phyloP scores from a whole-genome alignment of 2,888 invertebrate genomes.

The Carterocephalus palaemon region DNA sequence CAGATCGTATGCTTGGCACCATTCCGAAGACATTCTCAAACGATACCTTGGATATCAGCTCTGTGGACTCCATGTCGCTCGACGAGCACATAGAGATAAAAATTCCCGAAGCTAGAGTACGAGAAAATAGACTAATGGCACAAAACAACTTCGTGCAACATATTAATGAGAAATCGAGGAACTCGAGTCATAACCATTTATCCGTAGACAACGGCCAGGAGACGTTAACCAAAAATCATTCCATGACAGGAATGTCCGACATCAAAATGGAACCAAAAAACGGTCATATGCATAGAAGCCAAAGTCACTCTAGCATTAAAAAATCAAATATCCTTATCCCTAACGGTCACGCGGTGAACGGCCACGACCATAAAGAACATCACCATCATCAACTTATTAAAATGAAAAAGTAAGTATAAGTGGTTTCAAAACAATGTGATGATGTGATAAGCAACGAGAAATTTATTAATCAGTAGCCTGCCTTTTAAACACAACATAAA shows the following conservation, averaged over 20 bases:
- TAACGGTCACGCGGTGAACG: slow-evolving; percentile 57
- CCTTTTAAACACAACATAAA: too few species aligned
- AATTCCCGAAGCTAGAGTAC: slow-evolving; percentile 72
- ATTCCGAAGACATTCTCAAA: slow-evolving; percentile 78
- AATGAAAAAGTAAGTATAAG: slow-evolving; percentile 60
- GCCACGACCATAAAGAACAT: slow-evolving; percentile 54
- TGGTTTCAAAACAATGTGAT: too few species aligned
- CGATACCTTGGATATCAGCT: slow-evolving; percentile 80
- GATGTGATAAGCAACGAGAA: too few species aligned
- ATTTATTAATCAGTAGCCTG: too few species aligned
- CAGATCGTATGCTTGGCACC: slow-evolving; percentile 73
- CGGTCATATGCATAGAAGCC: slow-evolving; percentile 62
- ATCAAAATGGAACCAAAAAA: slow-evolving; percentile 33
- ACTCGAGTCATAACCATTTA: slow-evolving; percentile 58
- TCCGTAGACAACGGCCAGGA: slow-evolving; percentile 62
- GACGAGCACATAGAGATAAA: slow-evolving; percentile 81
- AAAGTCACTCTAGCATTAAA: slow-evolving; percentile 71
- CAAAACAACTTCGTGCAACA: slow-evolving; percentile 70
- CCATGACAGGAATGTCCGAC: slow-evolving; percentile 30
- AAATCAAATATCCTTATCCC: slow-evolving; percentile 56
- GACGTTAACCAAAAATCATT: slow-evolving; percentile 36
- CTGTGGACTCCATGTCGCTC: slow-evolving; percentile 80
- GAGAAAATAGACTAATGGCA: slow-evolving; percentile 72
- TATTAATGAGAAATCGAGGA: slow-evolving; percentile 65
- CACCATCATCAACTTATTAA: slow-evolving; percentile 45